Evolutionary conservation across 2,797 vertebrate species (phyloP).

Genomic region (Champsocephalus esox): DNA sequence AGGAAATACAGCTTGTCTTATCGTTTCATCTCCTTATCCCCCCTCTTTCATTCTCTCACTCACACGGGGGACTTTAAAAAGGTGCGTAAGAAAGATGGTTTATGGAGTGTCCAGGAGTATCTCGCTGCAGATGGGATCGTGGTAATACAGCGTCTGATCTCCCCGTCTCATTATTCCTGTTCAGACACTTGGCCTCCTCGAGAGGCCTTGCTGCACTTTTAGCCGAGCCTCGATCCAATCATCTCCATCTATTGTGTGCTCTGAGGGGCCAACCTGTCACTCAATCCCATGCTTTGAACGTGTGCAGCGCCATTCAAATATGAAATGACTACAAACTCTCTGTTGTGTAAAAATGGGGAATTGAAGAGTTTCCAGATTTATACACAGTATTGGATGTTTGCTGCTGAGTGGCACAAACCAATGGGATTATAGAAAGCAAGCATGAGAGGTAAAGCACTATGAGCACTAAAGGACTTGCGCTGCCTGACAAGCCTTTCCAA

Average conservation of each 20-base stretch:
- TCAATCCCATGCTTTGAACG: conserved; percentile 72
- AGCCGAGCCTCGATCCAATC: conserved; percentile 75
- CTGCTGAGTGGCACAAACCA: conserved; percentile 1
- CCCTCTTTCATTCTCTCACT: conserved; percentile 26
- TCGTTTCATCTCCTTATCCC: conserved; percentile 58
- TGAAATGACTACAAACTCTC: conserved; percentile 63
- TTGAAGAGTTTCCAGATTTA: conserved; percentile 23
- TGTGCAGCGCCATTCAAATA: conserved; percentile 34
- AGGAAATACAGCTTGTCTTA: conserved; percentile 52
- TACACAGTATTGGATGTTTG: conserved; percentile 8
- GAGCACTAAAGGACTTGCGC: neutral
- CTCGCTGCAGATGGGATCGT: conserved; percentile 72
- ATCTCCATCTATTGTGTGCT: conserved; percentile 65
- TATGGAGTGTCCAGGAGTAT: conserved; percentile 64
- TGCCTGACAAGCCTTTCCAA: conserved; percentile 2
- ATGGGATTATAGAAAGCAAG: conserved; percentile 9
- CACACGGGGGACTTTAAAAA: conserved; percentile 51
- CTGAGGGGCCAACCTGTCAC: conserved; percentile 59
- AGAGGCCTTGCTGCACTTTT: conserved; percentile 77
- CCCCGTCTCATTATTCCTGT: conserved; percentile 71
- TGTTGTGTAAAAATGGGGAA: conserved; percentile 25
- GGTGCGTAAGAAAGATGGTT: conserved; percentile 59
- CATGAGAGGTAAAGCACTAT: neutral
- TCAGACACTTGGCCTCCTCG: conserved; percentile 67
- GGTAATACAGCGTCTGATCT: conserved; percentile 74